These are phyloP conservation scores for Takifugu rubripes DNA, from an alignment of 2,797 vertebrate genomes.

Conservation along the genomic window DNA sequence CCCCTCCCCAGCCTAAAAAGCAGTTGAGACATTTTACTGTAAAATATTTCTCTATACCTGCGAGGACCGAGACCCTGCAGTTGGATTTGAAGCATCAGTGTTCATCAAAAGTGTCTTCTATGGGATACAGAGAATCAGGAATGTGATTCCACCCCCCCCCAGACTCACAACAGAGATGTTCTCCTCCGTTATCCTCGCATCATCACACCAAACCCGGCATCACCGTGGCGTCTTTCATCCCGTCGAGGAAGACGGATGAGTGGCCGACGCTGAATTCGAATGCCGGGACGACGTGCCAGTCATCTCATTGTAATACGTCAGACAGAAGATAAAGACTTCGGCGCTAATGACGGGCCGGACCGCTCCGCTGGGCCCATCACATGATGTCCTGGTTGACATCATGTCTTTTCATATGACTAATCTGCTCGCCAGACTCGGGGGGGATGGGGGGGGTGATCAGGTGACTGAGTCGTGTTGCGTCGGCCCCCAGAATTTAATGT, in stretches of 20 bases:
- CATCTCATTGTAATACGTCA: constrained; percentile 9
- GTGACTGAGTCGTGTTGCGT: no score
- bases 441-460: no score
- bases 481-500: no score
- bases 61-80: constrained; percentile 1
- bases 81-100: constrained; percentile 36
- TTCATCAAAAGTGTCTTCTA: constrained; percentile 39
- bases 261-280: constrained; percentile 11
- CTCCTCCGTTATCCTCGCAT: constrained; percentile 20
- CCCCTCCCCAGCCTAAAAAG: no score
- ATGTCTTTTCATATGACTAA: no score
- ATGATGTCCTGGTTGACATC: no score
- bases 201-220: constrained; percentile 32
- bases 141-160: not conserved
- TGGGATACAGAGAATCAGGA: constrained; percentile 23
- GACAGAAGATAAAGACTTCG: constrained; percentile 6
- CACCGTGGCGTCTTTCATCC: constrained; percentile 39
- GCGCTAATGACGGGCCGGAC: no score
- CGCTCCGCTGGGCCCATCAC: no score
- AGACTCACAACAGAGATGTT: constrained; percentile 14
- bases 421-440: no score
- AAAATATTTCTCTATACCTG: not conserved
- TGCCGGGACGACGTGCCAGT: constrained; percentile 2
- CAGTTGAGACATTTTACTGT: not conserved
- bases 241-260: not conserved